Percentiles rank a stretch among this genome's conserved stretches.
Conservation (phyloP, 1,140 invertebrate species). For the Pissodes strobi region DNA sequence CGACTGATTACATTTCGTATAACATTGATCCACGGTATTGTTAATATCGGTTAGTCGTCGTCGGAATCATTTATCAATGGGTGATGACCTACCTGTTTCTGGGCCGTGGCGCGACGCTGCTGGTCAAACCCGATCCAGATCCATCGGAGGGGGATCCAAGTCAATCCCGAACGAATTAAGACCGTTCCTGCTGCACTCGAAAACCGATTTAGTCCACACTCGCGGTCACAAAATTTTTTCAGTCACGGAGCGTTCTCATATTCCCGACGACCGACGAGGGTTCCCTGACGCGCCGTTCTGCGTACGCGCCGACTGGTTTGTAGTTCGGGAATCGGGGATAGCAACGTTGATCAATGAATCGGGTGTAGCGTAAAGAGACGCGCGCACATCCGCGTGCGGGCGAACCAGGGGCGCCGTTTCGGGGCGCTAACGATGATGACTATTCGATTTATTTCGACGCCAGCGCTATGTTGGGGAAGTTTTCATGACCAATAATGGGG, state of each 20-base stretch:
- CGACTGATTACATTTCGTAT: too few species aligned
- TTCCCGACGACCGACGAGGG: constrained; percentile 44
- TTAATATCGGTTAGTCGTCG: too few species aligned
- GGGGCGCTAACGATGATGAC: too few species aligned
- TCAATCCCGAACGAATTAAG: not conserved
- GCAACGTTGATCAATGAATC: constrained; percentile 52
- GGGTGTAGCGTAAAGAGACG: constrained; percentile 58
- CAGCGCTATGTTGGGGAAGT: too few species aligned
- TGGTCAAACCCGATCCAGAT: not conserved
- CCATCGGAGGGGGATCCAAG: not conserved
- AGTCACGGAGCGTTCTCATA: not conserved
- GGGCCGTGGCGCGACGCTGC: not conserved
- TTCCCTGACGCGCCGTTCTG: constrained; percentile 33
- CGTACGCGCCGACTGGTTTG: constrained; percentile 51
- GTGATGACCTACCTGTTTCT: constrained; percentile 8
- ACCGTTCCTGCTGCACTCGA: not conserved
- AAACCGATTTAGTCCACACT: not conserved
- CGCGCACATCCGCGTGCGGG: too few species aligned
- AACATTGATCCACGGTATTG: too few species aligned
- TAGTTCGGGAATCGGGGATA: constrained; percentile 38
- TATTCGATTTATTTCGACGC: too few species aligned
- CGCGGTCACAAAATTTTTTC: not conserved
- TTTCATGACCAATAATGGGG: too few species aligned
- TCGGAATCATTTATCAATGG: constrained; percentile 2
- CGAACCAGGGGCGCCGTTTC: too few species aligned